Percentiles rank a stretch among this genome's conserved stretches.
These are phyloP conservation scores for Drosophila eohydei DNA, from an alignment of 2,888 invertebrate species.

Conservation along the genomic window DNA sequence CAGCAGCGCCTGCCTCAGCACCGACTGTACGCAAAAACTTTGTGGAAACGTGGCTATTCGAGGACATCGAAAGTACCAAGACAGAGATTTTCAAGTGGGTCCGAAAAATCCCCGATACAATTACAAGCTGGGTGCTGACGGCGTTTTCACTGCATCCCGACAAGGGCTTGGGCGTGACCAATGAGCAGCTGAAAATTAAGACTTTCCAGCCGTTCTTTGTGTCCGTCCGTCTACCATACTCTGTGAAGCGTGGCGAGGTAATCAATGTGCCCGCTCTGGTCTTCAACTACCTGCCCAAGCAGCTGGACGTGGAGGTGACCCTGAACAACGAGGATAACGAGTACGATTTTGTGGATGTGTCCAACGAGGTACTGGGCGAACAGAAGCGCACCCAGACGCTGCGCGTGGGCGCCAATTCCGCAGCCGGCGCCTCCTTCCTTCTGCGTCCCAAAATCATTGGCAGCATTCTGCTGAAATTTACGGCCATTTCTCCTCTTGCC, in stretches of 20 bases:
- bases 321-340: slow-evolving; percentile 92
- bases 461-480: slow-evolving; percentile 89
- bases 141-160: slow-evolving; percentile 91
- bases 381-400: slow-evolving; percentile 90
- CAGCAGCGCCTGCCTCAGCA: slow-evolving; percentile 1
- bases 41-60: slow-evolving; percentile 90
- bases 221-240: slow-evolving; percentile 93
- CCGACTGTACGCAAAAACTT: slow-evolving; percentile 87
- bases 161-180: slow-evolving; percentile 90
- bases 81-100: slow-evolving; percentile 71
- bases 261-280: slow-evolving; percentile 94
- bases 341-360: slow-evolving; percentile 93
- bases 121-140: slow-evolving; percentile 93
- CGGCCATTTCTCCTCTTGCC: slow-evolving; percentile 90
- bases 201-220: slow-evolving; percentile 94
- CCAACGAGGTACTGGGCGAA: slow-evolving; percentile 94
- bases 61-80: slow-evolving; percentile 84
- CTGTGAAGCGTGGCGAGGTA: slow-evolving; percentile 95
- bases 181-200: slow-evolving; percentile 88
- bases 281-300: slow-evolving; percentile 93
- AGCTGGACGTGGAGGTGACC: slow-evolving; percentile 91
- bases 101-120: slow-evolving; percentile 90
- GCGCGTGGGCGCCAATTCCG: slow-evolving; percentile 89
- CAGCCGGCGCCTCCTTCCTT: slow-evolving; percentile 92
- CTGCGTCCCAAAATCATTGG: slow-evolving; percentile 91